These are phyloP conservation scores for Sebastiscus tertius DNA, from an alignment of 2,797 vertebrate species.

Conservation along the genomic window DNA sequence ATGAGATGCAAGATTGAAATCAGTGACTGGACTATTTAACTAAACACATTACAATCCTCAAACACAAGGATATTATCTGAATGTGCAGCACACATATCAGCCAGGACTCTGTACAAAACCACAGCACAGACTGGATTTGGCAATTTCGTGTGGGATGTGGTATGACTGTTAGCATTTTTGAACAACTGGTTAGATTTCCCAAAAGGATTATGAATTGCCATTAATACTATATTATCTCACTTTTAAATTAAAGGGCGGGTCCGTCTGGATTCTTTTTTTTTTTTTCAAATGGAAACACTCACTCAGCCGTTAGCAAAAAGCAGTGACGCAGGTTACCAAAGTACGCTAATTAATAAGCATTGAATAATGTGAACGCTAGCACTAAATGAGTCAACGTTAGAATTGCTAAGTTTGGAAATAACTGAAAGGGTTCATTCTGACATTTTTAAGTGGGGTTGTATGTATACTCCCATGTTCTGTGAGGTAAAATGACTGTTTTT, in stretches of 20 bases:
- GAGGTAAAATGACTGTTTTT: too few species aligned
- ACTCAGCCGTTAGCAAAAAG: too few species aligned
- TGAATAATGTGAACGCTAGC: too few species aligned
- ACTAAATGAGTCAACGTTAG: too few species aligned
- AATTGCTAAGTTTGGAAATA: too few species aligned
- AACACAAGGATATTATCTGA: neutral
- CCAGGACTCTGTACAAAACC: neutral
- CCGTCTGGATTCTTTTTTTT: too few species aligned
- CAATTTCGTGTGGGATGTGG: neutral
- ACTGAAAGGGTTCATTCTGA: too few species aligned
- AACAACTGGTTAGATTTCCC: neutral
- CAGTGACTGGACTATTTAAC: neutral
- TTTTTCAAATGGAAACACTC: too few species aligned
- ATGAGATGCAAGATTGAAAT: neutral
- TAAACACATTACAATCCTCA: neutral
- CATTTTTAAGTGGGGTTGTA: too few species aligned
- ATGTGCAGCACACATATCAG: neutral
- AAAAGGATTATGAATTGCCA: neutral
- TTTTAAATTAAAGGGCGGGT: neutral
- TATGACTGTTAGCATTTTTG: neutral
- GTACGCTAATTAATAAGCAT: too few species aligned
- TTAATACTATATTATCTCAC: neutral
- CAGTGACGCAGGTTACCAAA: too few species aligned
- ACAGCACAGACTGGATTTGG: neutral
- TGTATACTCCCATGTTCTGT: too few species aligned